phyloP scores from a whole-genome alignment of 1,140 invertebrate genomes.

The Babylonia areolata region DNA sequence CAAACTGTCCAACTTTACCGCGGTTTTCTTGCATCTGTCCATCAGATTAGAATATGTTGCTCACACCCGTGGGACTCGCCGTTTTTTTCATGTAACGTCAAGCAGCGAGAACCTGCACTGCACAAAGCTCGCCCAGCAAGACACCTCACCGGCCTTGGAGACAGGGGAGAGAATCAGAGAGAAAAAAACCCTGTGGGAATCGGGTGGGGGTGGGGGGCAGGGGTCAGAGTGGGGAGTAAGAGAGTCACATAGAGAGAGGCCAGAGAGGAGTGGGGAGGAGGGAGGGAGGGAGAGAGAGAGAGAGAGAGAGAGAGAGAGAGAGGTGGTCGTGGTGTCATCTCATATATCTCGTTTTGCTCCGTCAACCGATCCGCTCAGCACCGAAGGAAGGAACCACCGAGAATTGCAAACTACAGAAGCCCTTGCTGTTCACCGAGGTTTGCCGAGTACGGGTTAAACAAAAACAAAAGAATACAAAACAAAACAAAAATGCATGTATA shows the following conservation, averaged over 20 bases:
- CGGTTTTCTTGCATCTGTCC: conserved; percentile 4
- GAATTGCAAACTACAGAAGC: too few relatives aligned
- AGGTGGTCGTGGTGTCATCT: background rate
- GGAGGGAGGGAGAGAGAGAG: background rate
- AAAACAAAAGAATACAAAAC: background rate
- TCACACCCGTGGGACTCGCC: background rate
- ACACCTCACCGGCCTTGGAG: background rate
- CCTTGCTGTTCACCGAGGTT: background rate
- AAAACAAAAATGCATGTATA: background rate
- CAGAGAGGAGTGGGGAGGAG: background rate
- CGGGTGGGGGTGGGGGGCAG: background rate
- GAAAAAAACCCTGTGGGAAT: background rate
- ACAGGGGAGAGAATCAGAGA: background rate
- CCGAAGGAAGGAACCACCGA: too few relatives aligned
- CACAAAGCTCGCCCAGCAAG: background rate
- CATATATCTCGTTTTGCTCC: background rate
- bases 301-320: background rate
- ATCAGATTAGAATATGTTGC: background rate
- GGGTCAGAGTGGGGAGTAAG: background rate
- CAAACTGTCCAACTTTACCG: conserved; percentile 3
- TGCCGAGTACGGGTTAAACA: background rate
- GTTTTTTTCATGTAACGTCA: background rate
- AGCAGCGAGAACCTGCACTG: background rate
- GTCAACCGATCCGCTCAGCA: background rate
- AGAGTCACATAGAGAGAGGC: background rate